These are phyloP conservation scores for Diloba caeruleocephala DNA, from an alignment of 2,888 invertebrate species.

Conservation along the genomic window DNA sequence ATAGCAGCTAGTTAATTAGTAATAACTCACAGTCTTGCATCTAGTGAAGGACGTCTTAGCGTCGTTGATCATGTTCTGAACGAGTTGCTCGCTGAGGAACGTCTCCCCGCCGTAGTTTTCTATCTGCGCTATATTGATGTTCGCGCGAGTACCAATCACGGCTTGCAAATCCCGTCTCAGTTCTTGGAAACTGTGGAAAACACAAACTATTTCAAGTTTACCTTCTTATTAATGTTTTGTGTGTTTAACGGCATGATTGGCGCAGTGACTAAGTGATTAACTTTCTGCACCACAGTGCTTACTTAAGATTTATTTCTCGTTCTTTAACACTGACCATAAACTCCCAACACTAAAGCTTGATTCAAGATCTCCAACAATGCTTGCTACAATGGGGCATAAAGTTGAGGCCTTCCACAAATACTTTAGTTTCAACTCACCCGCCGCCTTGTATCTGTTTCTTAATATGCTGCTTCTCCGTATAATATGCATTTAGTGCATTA, in stretches of 20 bases:
- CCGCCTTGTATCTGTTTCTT: slow-evolving; percentile 97
- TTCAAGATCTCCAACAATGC: too few species aligned
- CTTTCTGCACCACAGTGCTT: too few species aligned
- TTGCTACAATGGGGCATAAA: too few species aligned
- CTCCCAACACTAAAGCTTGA: too few species aligned
- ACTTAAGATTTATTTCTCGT: too few species aligned
- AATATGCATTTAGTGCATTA: slow-evolving; percentile 94
- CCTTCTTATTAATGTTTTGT: too few species aligned
- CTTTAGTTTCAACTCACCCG: slow-evolving; percentile 90
- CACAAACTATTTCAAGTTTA: too few species aligned
- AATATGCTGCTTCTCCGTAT: slow-evolving; percentile 97
- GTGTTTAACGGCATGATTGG: too few species aligned
- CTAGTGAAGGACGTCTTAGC: slow-evolving; percentile 96
- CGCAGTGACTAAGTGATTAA: too few species aligned
- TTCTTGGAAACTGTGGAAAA: slow-evolving; percentile 94
- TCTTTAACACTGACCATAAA: too few species aligned
- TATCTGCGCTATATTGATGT: slow-evolving; percentile 97
- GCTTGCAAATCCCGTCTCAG: slow-evolving; percentile 97
- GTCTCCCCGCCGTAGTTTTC: slow-evolving; percentile 99
- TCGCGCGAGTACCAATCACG: slow-evolving; percentile 96
- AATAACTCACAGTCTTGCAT: slow-evolving; percentile 92
- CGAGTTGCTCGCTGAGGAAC: slow-evolving; percentile 98
- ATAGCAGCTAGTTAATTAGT: background rate
- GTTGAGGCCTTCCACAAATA: too few species aligned
- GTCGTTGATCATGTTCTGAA: slow-evolving; percentile 96